phyloP scores from a whole-genome alignment of 2,888 invertebrate genomes.

The Pyrgus malvae region DNA sequence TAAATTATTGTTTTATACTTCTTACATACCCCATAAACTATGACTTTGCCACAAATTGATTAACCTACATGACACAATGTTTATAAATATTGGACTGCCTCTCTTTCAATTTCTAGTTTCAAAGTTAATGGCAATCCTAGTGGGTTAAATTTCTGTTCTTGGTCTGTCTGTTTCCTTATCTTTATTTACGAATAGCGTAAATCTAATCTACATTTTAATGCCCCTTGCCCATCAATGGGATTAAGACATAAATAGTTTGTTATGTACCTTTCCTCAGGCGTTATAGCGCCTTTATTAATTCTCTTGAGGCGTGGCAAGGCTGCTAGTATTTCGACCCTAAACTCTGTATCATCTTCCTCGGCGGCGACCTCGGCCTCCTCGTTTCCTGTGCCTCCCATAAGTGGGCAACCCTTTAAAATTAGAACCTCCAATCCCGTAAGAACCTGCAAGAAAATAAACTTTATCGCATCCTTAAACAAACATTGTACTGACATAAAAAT shows the following conservation, averaged over 20 bases:
- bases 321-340: conserved; percentile 73
- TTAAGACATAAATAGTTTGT: not conserved
- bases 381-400: conserved; percentile 71
- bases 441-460: conserved; percentile 43
- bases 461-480: not conserved
- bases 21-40: too few relatives aligned
- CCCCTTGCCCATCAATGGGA: not conserved
- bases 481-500: too few relatives aligned
- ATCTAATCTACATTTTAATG: too few relatives aligned
- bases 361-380: conserved; percentile 52
- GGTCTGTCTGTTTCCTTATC: too few relatives aligned
- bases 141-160: too few relatives aligned
- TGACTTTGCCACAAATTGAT: too few relatives aligned
- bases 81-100: too few relatives aligned
- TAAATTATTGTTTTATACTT: too few relatives aligned
- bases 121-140: too few relatives aligned
- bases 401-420: conserved; percentile 79
- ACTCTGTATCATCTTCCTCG: conserved; percentile 60
- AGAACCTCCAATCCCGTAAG: conserved; percentile 74
- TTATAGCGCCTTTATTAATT: conserved; percentile 77
- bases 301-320: conserved; percentile 76
- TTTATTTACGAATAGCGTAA: too few relatives aligned
- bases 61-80: too few relatives aligned
- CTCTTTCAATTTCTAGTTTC: too few relatives aligned
- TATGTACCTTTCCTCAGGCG: conserved; percentile 71